Conservation (phyloP, 2,797 vertebrate genomes). For the Helarctos malayanus region DNA sequence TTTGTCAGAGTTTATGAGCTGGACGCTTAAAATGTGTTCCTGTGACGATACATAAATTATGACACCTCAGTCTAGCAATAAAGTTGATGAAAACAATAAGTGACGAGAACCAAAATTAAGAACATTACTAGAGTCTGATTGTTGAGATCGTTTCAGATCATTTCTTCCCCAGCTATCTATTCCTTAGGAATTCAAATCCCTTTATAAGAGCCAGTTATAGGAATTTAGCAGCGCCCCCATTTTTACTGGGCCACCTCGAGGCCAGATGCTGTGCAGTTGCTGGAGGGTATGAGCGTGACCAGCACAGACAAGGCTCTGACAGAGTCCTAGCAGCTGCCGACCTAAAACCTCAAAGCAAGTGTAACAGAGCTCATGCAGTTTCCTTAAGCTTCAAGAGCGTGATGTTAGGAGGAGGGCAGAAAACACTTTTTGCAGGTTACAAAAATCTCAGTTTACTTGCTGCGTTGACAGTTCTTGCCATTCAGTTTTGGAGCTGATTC, state of each 20-base stretch:
- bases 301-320: neutral
- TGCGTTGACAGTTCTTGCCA: neutral
- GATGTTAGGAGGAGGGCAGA: neutral
- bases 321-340: neutral
- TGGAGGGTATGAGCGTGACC: neutral
- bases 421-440: neutral
- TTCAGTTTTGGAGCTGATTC: neutral
- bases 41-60: neutral
- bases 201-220: neutral
- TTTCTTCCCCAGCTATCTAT: neutral
- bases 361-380: neutral
- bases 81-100: neutral
- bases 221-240: neutral
- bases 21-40: neutral
- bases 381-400: neutral
- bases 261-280: no score
- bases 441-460: neutral
- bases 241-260: neutral
- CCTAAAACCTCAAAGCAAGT: neutral
- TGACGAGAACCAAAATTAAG: neutral
- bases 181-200: neutral
- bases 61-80: neutral
- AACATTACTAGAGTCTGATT: neutral
- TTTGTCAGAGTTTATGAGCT: neutral
- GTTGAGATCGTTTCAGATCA: slow-evolving; percentile 2